Base-by-base conservation (phyloP, 2,888 invertebrate species). In the Cerceris ruficornis region DNA sequence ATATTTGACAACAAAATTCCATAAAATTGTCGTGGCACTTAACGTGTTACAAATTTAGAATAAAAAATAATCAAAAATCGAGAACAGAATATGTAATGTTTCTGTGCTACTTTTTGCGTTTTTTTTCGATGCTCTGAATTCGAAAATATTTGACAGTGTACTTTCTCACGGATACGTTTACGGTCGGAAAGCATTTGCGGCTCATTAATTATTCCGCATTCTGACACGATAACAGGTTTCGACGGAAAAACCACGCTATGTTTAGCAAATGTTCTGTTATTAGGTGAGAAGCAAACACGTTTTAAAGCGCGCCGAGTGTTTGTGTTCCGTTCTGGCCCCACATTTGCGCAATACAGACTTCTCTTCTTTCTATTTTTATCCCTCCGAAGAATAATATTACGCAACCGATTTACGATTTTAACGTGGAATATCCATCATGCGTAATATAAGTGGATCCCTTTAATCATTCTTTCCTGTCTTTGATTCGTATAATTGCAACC, bases 271-370 rank as follows among this genome's bases (percentile, higher is more conserved):
- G n/a, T n/a, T 50, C 50, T 11, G 13, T 50, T n/a, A n/a, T n/a
- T n/a, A 50, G n/a, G n/a, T 50, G 50, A 50, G n/a, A 50, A 50
- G n/a, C n/a, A 50, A 50, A 50, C 50, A 50, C 11, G 50, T 50
- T 50, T 50, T 13, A 50, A n/a, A 50, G n/a, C 6, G n/a, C n/a
- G 50, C n/a, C 9, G n/a, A 28, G 28, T n/a, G n/a, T 50, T 50
- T 50, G n/a, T n/a, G n/a, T n/a, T 50, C n/a, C n/a, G 50, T 50
- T n/a, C 50, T 11, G 46, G 11, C 46, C 8, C 46, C 46, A 28
- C 46, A 11, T 46, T 4, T 46, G 11, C 11, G 46, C 11, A 46
- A 46, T 46, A 43, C 11, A 15, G 15, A 1, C 15, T 14, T 46
- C 14, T 15, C 43, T 42, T 55, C 11, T 6, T 17, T 17, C 17